Percentiles rank a stretch among this genome's conserved stretches.
Conservation (phyloP, 2,888 invertebrate genomes). For the Microdon myrmicae region DNA sequence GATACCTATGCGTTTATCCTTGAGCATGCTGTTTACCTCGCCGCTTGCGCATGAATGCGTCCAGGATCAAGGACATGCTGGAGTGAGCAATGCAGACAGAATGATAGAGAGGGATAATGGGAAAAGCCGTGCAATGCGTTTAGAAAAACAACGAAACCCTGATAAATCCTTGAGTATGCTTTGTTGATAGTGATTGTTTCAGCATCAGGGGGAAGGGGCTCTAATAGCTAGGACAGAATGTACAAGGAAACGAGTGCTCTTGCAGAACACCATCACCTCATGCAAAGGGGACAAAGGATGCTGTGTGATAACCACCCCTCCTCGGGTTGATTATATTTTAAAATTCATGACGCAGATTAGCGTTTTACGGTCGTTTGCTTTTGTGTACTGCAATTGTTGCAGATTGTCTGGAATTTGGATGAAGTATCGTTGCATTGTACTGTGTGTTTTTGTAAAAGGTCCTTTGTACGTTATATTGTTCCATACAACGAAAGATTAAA, state of each 20-base stretch:
- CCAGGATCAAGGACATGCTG: slow-evolving; percentile 13
- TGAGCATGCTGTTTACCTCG: slow-evolving; percentile 37
- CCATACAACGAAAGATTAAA: no score
- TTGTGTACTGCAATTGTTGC: slow-evolving; percentile 54
- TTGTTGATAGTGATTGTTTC: slow-evolving; percentile 2
- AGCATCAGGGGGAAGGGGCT: not conserved
- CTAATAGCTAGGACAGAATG: not conserved
- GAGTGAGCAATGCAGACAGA: slow-evolving; percentile 22
- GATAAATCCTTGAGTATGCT: slow-evolving; percentile 26
- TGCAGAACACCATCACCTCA: slow-evolving; percentile 43
- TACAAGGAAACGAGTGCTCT: slow-evolving; percentile 25
- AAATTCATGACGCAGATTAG: slow-evolving; percentile 59
- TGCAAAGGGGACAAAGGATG: slow-evolving; percentile 8
- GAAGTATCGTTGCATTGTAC: not conserved
- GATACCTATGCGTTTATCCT: slow-evolving; percentile 33
- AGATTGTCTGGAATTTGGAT: slow-evolving; percentile 34
- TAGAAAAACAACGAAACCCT: slow-evolving; percentile 30
- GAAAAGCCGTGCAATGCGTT: no score
- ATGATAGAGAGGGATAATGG: not conserved
- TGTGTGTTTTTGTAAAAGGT: no score
- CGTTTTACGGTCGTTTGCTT: slow-evolving; percentile 67
- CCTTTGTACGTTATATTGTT: no score
- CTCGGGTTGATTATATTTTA: slow-evolving; percentile 28
- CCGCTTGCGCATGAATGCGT: slow-evolving; percentile 21
- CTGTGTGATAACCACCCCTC: slow-evolving; percentile 23